Conservation (phyloP, 2,113 vertebrate genomes). For the Hydropotes inermis region DNA sequence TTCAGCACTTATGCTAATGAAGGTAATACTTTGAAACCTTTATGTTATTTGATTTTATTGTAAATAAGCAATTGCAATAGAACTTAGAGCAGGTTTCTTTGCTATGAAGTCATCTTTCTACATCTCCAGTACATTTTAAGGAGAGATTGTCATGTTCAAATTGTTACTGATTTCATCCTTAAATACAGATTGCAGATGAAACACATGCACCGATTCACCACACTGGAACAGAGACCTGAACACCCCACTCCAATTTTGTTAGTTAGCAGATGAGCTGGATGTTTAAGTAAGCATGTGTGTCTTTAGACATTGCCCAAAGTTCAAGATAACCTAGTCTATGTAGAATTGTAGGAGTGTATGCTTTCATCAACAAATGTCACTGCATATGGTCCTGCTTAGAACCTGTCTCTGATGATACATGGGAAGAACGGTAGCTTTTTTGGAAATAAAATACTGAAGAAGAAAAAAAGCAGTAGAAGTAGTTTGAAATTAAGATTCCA, state of each 20-base stretch:
- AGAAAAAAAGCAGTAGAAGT: background rate
- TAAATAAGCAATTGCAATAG: constrained; percentile 8
- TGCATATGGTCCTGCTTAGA: background rate
- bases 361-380: background rate
- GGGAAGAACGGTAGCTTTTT: background rate
- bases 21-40: background rate
- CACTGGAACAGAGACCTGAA: background rate
- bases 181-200: background rate
- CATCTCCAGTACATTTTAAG: background rate
- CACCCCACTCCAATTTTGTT: background rate
- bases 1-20: background rate
- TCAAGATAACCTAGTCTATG: background rate
- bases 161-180: background rate
- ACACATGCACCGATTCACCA: background rate
- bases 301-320: background rate
- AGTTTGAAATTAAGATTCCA: background rate
- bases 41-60: constrained; percentile 4
- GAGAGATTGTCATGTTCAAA: background rate
- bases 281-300: background rate
- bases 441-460: background rate
- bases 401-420: background rate
- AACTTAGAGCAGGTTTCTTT: background rate
- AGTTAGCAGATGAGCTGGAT: background rate
- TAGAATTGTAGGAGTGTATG: background rate
- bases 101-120: background rate